Percentiles rank a stretch among this genome's conserved stretches.
phyloP scores from a whole-genome alignment of 2,797 vertebrate species.

The Monodelphis domestica region DNA sequence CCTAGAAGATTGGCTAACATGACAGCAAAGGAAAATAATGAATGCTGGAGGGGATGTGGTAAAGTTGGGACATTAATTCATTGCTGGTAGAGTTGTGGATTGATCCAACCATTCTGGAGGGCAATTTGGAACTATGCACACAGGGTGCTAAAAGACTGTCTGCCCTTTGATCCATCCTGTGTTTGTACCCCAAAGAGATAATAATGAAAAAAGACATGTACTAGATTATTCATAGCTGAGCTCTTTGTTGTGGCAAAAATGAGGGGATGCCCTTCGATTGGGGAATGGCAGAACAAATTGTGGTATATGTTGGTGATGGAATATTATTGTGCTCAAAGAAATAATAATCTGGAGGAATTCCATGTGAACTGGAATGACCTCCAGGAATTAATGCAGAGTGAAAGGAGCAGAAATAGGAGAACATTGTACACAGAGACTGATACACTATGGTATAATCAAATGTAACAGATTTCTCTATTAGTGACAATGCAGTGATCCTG shows the following conservation, averaged over 20 bases:
- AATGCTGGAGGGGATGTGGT: not conserved
- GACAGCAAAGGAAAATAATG: not conserved
- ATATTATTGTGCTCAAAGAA: not conserved
- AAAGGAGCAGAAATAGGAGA: not conserved
- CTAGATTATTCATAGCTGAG: not conserved
- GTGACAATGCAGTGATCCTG: not conserved
- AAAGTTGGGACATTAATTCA: not conserved
- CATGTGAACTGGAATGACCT: not conserved
- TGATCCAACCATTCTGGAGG: not conserved
- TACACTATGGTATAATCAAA: not conserved
- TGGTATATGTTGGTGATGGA: not conserved
- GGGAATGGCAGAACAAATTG: not conserved
- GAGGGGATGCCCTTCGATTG: not conserved
- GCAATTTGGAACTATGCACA: not conserved
- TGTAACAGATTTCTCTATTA: not conserved
- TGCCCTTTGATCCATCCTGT: not conserved
- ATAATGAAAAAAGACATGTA: not conserved
- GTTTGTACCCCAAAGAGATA: not conserved
- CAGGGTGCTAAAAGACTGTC: not conserved
- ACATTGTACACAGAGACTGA: not conserved
- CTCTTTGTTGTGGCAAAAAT: not conserved
- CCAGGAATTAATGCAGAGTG: not conserved
- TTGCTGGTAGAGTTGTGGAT: not conserved
- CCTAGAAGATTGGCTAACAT: no score
- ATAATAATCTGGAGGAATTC: not conserved